Conservation (phyloP, 2,113 vertebrate genomes). For the Etia nguti region DNA sequence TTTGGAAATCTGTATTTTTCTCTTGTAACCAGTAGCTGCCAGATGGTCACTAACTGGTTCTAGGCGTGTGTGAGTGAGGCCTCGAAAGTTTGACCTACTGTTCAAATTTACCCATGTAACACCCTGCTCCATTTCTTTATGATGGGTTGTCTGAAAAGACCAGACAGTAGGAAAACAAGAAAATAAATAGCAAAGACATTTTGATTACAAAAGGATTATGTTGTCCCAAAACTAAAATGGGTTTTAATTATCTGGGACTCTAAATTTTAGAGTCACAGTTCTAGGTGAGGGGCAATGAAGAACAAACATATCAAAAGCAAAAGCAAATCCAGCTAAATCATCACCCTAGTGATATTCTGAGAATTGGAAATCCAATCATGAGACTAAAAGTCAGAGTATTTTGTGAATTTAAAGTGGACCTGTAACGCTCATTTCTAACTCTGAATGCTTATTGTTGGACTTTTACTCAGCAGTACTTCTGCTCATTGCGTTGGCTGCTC, state of each 20-base stretch:
- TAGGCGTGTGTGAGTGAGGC: fast-evolving
- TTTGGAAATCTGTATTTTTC: not conserved
- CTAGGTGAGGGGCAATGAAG: not conserved
- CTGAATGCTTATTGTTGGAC: not conserved
- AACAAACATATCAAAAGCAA: not conserved
- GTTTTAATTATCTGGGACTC: not conserved
- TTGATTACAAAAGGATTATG: no score
- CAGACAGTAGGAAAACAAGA: not conserved
- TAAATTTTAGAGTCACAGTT: not conserved
- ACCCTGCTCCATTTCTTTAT: not conserved
- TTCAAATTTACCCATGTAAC: not conserved
- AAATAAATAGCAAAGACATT: not conserved
- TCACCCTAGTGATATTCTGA: not conserved
- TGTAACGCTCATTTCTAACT: not conserved
- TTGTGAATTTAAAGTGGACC: not conserved
- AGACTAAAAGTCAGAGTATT: not conserved
- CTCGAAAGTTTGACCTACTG: fast-evolving
- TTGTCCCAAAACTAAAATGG: not conserved
- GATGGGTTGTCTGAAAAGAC: not conserved
- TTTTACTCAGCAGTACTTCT: not conserved
- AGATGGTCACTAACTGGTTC: not conserved
- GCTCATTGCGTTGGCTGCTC: not conserved
- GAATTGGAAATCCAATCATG: not conserved
- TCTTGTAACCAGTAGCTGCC: not conserved
- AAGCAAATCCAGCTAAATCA: not conserved